These are phyloP conservation scores for Peromyscus maniculatus DNA, from an alignment of 2,113 vertebrate species.

Conservation along the genomic window DNA sequence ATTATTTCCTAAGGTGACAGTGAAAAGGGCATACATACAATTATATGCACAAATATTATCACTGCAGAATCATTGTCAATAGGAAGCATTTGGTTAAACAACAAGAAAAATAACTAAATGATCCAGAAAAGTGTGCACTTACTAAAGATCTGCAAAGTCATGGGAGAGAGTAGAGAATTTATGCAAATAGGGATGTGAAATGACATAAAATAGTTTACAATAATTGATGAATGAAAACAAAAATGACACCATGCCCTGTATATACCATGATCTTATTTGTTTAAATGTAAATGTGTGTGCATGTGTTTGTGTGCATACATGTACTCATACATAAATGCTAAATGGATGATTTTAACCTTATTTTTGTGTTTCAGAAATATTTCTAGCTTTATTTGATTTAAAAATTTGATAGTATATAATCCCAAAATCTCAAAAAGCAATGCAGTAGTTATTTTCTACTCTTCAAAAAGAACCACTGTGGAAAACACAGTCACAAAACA, in stretches of 20 bases:
- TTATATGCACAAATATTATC: background rate
- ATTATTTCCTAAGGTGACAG: conserved; percentile 16
- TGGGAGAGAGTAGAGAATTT: background rate
- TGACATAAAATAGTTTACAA: background rate
- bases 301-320: background rate
- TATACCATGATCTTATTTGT: background rate
- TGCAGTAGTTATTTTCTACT: background rate
- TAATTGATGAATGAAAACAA: background rate
- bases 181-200: background rate
- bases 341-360: background rate
- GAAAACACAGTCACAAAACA: background rate
- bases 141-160: background rate
- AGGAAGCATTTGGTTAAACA: background rate
- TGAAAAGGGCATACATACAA: background rate
- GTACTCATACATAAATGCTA: background rate
- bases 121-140: background rate
- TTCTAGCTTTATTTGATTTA: background rate
- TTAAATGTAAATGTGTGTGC: background rate
- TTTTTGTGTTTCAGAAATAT: background rate
- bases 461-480: background rate
- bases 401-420: background rate
- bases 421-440: background rate
- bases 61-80: background rate
- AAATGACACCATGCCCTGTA: background rate
- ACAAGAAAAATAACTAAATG: background rate